Conservation (phyloP, 2,113 vertebrate genomes). For the Ursus arctos region DNA sequence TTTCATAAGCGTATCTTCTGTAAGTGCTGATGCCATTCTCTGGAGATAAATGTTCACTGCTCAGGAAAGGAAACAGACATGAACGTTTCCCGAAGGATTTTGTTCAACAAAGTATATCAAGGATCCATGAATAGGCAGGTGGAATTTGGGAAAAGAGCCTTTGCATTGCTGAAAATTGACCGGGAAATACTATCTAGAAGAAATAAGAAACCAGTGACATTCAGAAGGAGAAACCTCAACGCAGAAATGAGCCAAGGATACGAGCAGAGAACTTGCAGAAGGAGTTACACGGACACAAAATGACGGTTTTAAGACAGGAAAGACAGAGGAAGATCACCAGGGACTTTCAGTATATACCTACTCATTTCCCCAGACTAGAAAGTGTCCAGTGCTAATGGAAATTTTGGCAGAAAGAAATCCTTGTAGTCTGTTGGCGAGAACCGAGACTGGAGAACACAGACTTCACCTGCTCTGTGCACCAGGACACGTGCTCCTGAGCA, state of each 20-base stretch:
- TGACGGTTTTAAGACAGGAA: background rate
- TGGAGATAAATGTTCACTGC: too few relatives aligned
- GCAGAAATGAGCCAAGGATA: background rate
- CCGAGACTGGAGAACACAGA: background rate
- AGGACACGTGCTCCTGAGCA: background rate
- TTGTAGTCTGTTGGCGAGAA: rapidly evolving
- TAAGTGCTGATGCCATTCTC: too few relatives aligned
- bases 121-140: background rate
- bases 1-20: too few relatives aligned
- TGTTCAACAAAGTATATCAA: background rate
- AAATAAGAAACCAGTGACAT: background rate
- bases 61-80: background rate
- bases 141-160: background rate
- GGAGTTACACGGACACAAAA: background rate
- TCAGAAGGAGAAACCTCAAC: background rate
- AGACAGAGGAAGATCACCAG: background rate
- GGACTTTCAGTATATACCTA: background rate
- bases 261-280: background rate
- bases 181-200: background rate
- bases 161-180: background rate
- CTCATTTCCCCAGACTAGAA: background rate
- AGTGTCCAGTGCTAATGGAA: background rate
- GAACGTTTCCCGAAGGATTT: background rate
- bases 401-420: background rate
- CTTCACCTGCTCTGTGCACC: background rate